Base-by-base conservation (phyloP, 2,113 vertebrate genomes). In the Melospiza melodia region DNA sequence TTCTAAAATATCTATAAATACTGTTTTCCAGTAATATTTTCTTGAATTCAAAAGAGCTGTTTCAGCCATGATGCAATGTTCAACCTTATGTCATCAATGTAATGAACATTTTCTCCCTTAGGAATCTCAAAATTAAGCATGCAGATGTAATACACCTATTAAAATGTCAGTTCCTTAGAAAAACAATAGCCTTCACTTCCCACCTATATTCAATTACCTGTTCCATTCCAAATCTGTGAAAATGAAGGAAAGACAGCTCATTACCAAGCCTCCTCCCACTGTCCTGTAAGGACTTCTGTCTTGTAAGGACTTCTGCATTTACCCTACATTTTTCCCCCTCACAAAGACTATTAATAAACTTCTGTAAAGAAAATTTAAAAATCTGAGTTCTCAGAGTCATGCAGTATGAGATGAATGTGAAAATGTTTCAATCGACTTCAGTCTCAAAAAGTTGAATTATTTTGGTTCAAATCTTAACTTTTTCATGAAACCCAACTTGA, bases 141-240 rank as follows among this genome's bases (percentile, higher is more conserved):
- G 9, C 19, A 94, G 28, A 28, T 52, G 67, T 65, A 80, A 89
- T 44, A 76, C 31, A 79, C 18, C 41, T 84, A 54, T 91, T 93
- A 84, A 94, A 94, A 91, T 30, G 61, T 52, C 81, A 93, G 41
- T n/a, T 81, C 37, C 61, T 89, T 43, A 92, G 68, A 87, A 94
- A 94, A 93, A 92, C 73, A 94, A 87, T 69, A 84, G 77, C 66
- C 86, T 84, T 95, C 46, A 41, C 82, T 93, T 95, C 91, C 88
- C 84, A 90, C 72, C 61, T 71, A 73, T n/a, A 65, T 57, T 78
- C 73, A 87, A 67, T 81, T 92, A 89, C 41, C 39, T 87, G 37
- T 63, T 84, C 78, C 46, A 89, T 67, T 68, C 89, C 71, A 92
- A 68, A 77, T 48, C 18, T 51, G 37, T 54, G 52, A 46, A 92